Conservation (phyloP, 2,888 invertebrate species). For the Pediacus dermestoides region DNA sequence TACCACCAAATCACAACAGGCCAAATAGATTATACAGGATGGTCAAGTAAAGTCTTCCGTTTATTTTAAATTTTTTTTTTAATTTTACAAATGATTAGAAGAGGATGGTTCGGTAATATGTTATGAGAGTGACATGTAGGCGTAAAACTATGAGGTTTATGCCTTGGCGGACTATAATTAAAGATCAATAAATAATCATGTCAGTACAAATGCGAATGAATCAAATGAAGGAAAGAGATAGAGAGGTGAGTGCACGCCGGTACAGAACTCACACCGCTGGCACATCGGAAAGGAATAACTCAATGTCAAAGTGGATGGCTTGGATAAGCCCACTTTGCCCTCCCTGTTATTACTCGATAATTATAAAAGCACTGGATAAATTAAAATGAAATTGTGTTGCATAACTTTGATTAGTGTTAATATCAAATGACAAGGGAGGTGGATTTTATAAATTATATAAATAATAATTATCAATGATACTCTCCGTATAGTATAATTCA, state of each 20-base stretch:
- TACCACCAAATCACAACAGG: too few species aligned
- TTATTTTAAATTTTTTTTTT: too few species aligned
- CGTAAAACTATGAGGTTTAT: constrained; percentile 35
- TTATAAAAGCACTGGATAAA: constrained; percentile 26
- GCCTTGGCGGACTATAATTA: constrained; percentile 39
- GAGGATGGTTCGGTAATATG: too few species aligned
- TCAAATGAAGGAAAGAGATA: constrained; percentile 27
- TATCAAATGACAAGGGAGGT: too few species aligned
- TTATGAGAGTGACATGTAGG: constrained; percentile 35
- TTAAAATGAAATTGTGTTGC: constrained; percentile 41
- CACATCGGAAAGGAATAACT: constrained; percentile 6
- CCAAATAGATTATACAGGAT: too few species aligned
- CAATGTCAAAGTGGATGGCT: constrained; percentile 6
- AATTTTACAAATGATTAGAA: too few species aligned
- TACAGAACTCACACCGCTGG: constrained; percentile 3
- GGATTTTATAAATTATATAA: too few species aligned
- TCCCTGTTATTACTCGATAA: constrained; percentile 19
- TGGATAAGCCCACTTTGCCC: constrained; percentile 7
- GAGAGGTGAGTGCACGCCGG: neutral
- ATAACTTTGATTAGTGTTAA: too few species aligned
- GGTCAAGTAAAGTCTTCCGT: too few species aligned
- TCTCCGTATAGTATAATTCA: too few species aligned
- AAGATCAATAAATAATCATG: constrained; percentile 40
- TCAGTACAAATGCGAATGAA: constrained; percentile 36
- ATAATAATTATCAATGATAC: too few species aligned